Conservation (phyloP, 2,113 vertebrate genomes). For the Tenrec ecaudatus region DNA sequence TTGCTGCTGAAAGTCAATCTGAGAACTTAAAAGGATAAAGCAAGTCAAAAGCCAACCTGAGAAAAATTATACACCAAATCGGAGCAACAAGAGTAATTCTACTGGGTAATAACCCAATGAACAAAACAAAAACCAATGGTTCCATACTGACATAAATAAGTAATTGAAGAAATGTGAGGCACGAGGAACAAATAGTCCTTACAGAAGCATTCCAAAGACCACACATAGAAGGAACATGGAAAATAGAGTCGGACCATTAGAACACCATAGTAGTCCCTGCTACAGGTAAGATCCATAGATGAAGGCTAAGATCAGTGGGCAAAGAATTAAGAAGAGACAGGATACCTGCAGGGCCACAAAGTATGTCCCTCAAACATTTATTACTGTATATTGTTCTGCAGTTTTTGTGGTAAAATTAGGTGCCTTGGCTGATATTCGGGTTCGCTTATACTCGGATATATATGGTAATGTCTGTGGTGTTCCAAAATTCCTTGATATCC, state of each 20-base stretch:
- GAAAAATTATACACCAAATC: not conserved
- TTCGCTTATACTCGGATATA: too few relatives aligned
- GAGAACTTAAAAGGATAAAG: not conserved
- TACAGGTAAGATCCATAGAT: not conserved
- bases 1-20: constrained; percentile 2
- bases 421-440: too few relatives aligned
- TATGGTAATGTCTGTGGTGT: too few relatives aligned
- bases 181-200: not conserved
- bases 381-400: too few relatives aligned
- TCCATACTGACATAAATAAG: not conserved
- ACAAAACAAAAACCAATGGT: not conserved
- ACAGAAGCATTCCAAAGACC: not conserved
- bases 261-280: not conserved
- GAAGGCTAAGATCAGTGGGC: not conserved
- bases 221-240: not conserved
- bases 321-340: not conserved
- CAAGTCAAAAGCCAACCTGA: not conserved
- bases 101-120: not conserved
- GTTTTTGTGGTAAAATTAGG: too few relatives aligned
- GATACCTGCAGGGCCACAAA: not conserved
- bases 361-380: not conserved
- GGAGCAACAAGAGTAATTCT: not conserved
- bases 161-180: not conserved
- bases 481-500: not conserved
- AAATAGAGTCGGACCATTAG: not conserved